These are phyloP conservation scores for Myotis findleyi DNA, from an alignment of 2,797 vertebrate genomes.

Conservation along the genomic window DNA sequence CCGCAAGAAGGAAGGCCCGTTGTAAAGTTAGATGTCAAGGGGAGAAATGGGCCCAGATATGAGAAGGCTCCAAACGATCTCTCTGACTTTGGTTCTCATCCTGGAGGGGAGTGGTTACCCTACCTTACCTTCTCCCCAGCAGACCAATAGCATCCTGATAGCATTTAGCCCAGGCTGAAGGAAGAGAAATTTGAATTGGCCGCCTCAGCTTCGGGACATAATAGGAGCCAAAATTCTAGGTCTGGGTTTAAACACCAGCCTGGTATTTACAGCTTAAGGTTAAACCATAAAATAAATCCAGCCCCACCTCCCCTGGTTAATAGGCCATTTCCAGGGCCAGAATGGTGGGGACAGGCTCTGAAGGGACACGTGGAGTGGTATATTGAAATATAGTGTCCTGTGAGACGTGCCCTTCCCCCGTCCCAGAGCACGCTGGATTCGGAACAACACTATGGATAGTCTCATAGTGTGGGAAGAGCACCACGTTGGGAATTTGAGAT, in stretches of 20 bases:
- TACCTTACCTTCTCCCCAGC: neutral
- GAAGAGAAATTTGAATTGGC: neutral
- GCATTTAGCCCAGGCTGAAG: neutral
- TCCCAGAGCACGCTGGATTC: neutral
- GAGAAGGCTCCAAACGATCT: neutral
- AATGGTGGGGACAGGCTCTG: neutral
- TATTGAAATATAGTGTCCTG: neutral
- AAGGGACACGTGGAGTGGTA: neutral
- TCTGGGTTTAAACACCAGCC: neutral
- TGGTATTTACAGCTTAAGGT: neutral
- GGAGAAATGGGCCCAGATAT: neutral
- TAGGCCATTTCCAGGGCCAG: neutral
- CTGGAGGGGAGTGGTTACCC: neutral
- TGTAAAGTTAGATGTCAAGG: neutral
- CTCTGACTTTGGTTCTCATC: neutral
- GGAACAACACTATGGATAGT: neutral
- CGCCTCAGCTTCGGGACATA: neutral
- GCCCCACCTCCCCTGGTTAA: neutral
- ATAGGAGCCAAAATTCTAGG: neutral
- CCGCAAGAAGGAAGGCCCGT: neutral
- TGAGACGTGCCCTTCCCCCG: neutral
- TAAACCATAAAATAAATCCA: neutral
- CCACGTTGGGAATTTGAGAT: neutral
- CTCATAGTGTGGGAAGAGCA: too few species aligned
- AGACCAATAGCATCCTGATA: neutral